Evolutionary conservation across 2,888 invertebrate genomes (phyloP).

Genomic region (Pilophorus perplexus): DNA sequence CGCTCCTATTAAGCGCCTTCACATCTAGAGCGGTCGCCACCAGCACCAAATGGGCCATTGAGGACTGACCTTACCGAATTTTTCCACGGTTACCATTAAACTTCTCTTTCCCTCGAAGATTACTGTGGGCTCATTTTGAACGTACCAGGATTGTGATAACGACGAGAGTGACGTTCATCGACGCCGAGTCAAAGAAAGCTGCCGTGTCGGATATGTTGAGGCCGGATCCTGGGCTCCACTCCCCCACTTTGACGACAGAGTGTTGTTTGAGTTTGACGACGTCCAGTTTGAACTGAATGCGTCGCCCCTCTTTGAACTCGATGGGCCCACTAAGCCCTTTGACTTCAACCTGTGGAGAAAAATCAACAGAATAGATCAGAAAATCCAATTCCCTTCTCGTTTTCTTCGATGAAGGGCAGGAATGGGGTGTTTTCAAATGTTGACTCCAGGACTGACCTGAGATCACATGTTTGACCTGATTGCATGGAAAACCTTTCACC

Average conservation of each 20-base stretch:
- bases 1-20: no score
- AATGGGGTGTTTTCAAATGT: not conserved
- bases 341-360: slow-evolving; percentile 64
- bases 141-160: slow-evolving; percentile 74
- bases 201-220: slow-evolving; percentile 69
- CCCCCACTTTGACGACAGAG: slow-evolving; percentile 71
- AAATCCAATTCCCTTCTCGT: not conserved
- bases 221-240: slow-evolving; percentile 67
- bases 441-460: no score
- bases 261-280: slow-evolving; percentile 71
- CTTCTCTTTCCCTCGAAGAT: no score
- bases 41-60: no score
- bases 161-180: slow-evolving; percentile 71
- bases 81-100: no score
- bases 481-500: no score
- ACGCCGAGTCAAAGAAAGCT: slow-evolving; percentile 69
- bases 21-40: no score
- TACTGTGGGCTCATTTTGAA: no score
- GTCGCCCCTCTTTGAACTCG: slow-evolving; percentile 73
- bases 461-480: no score
- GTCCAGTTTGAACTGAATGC: slow-evolving; percentile 73
- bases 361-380: not conserved
- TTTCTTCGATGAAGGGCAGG: not conserved
- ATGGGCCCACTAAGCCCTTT: slow-evolving; percentile 77
- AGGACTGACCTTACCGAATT: no score